Conservation (phyloP, 1,140 invertebrate genomes). For the Drosophila bifasciata region DNA sequence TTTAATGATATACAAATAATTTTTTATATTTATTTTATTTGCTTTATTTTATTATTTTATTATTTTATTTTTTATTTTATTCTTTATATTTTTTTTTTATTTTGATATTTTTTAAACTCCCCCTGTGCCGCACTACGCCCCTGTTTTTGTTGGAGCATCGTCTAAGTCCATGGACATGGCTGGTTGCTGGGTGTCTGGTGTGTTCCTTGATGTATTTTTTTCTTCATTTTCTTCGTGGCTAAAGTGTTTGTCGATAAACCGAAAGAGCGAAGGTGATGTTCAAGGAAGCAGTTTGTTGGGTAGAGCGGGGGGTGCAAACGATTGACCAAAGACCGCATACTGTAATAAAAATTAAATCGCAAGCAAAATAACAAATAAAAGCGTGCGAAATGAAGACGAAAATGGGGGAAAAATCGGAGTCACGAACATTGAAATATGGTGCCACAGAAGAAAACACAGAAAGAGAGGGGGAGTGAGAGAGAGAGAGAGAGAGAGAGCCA, state of each 20-base stretch:
- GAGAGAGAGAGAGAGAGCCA: conserved; percentile 23
- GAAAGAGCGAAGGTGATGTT: conserved; percentile 50
- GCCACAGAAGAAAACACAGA: conserved; percentile 49
- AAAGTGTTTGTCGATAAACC: conserved; percentile 78
- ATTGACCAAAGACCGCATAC: conserved; percentile 69
- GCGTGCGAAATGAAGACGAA: conserved; percentile 65
- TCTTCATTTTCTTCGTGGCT: conserved; percentile 40
- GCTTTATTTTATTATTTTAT: too few species aligned
- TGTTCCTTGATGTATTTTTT: too few species aligned
- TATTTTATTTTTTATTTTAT: too few species aligned
- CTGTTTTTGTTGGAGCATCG: neutral
- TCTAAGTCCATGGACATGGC: too few species aligned
- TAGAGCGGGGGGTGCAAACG: conserved; percentile 27
- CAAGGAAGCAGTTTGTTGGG: neutral
- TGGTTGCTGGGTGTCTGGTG: too few species aligned
- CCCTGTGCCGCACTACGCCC: neutral
- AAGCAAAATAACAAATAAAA: conserved; percentile 66
- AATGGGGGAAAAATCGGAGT: conserved; percentile 68
- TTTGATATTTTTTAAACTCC: too few species aligned
- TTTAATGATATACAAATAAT: too few species aligned
- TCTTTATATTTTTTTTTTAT: too few species aligned
- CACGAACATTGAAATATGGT: conserved; percentile 82
- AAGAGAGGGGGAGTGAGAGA: conserved; percentile 34
- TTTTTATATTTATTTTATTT: too few species aligned
- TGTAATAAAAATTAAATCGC: conserved; percentile 79